phyloP scores from a whole-genome alignment of 1,140 invertebrate genomes.

The Drosophila nannoptera region DNA sequence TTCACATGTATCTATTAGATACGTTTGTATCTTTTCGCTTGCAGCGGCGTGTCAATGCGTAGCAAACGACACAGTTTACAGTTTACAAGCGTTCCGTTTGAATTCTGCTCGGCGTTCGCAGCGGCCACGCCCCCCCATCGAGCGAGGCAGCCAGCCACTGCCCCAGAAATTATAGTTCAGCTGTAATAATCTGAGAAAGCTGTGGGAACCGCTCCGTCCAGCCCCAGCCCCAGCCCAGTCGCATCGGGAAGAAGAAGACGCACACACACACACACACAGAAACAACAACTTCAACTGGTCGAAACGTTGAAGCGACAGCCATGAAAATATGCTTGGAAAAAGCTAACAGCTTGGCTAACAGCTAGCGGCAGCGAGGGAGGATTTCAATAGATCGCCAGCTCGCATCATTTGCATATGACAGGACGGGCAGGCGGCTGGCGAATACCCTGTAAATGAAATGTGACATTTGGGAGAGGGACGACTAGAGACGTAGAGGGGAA shows the following conservation, averaged over 20 bases:
- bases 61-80: conserved; percentile 76
- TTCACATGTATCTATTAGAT: conserved; percentile 77
- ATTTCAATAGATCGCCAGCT: conserved; percentile 19
- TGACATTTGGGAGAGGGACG: too few relatives aligned
- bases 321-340: conserved; percentile 4
- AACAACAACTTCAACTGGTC: not conserved
- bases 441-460: conserved; percentile 3
- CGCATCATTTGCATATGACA: conserved; percentile 34
- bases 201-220: conserved; percentile 31
- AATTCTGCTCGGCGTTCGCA: not conserved
- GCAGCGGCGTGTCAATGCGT: conserved; percentile 65
- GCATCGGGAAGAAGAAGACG: too few relatives aligned
- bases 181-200: conserved; percentile 48
- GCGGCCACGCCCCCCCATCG: not conserved
- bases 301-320: too few relatives aligned
- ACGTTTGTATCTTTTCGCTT: conserved; percentile 63
- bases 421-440: not conserved
- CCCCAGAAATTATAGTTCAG: conserved; percentile 48
- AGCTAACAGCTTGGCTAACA: conserved; percentile 33
- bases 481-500: not conserved
- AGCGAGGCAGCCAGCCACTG: conserved; percentile 11
- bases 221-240: not conserved
- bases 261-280: not conserved
- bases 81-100: conserved; percentile 2
- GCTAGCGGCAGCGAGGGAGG: conserved; percentile 6